Conservation (phyloP, 2,113 vertebrate species). For the Callaeas wilsoni region DNA sequence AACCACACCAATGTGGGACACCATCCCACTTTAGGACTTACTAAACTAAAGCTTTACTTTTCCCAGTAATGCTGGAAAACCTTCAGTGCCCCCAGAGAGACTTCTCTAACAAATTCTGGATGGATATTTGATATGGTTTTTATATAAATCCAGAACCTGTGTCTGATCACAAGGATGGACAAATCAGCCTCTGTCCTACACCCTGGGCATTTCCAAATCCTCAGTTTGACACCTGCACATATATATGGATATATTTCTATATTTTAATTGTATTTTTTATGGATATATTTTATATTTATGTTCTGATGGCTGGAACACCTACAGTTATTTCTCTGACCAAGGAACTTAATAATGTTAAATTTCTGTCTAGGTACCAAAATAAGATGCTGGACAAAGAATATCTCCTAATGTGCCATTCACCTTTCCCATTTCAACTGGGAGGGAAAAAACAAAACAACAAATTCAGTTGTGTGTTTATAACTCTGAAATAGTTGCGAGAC, state of each 20-base stretch:
- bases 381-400: neutral
- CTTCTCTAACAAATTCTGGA: neutral
- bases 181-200: too few species aligned
- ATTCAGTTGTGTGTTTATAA: neutral
- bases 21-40: neutral
- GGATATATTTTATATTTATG: neutral
- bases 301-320: neutral
- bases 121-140: neutral
- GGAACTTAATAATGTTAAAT: neutral
- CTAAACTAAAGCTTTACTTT: neutral
- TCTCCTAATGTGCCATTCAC: neutral
- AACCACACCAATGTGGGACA: fast-evolving
- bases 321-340: neutral
- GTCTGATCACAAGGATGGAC: neutral
- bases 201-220: neutral
- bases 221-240: neutral
- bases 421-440: neutral
- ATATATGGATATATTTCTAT: neutral
- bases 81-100: too few species aligned
- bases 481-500: neutral
- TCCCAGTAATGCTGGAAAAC: neutral
- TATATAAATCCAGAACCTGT: neutral
- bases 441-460: neutral
- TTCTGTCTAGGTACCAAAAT: neutral
- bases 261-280: neutral